A percentile compares a stretch with the other conserved stretches of the same genome.
phyloP scores from a whole-genome alignment of 2,113 vertebrate genomes.

The Podilymbus podiceps region DNA sequence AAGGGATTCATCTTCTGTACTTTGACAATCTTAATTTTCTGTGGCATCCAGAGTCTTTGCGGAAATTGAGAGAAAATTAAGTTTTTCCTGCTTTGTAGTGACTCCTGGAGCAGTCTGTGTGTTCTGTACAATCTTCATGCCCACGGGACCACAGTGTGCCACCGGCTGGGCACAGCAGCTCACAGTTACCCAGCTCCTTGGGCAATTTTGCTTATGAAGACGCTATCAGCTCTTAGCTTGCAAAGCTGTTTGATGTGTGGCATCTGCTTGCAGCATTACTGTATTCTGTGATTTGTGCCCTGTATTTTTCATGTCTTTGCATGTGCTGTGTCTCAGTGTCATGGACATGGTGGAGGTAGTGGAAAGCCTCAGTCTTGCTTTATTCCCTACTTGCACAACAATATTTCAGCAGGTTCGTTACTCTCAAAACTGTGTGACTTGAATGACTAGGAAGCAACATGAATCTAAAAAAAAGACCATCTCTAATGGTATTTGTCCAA shows the following conservation, averaged over 20 bases:
- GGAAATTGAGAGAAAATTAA: slow-evolving; percentile 4
- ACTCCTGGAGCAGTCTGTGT: background rate
- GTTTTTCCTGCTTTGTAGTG: background rate
- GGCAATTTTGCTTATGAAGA: background rate
- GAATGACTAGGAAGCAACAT: background rate
- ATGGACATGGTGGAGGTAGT: background rate
- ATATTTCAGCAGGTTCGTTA: background rate
- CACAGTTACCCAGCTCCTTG: background rate
- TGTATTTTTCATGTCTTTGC: slow-evolving; percentile 44
- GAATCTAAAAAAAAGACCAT: background rate
- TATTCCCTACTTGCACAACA: background rate
- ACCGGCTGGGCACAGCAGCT: background rate
- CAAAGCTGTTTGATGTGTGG: slow-evolving; percentile 41
- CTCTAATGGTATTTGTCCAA: background rate
- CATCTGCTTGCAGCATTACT: slow-evolving; percentile 59
- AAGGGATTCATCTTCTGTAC: slow-evolving; percentile 6
- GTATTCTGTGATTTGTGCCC: slow-evolving; percentile 52
- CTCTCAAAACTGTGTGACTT: background rate
- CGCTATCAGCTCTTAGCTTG: background rate
- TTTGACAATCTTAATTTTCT: slow-evolving; percentile 22
- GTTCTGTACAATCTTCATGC: background rate
- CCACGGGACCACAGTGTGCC: background rate
- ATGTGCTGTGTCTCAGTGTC: slow-evolving; percentile 41
- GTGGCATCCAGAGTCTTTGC: background rate
- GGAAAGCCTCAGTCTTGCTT: background rate